A percentile compares a stretch with the other conserved stretches of the same genome.
phyloP scores from a whole-genome alignment of 2,113 vertebrate species.

The Merops nubicus region DNA sequence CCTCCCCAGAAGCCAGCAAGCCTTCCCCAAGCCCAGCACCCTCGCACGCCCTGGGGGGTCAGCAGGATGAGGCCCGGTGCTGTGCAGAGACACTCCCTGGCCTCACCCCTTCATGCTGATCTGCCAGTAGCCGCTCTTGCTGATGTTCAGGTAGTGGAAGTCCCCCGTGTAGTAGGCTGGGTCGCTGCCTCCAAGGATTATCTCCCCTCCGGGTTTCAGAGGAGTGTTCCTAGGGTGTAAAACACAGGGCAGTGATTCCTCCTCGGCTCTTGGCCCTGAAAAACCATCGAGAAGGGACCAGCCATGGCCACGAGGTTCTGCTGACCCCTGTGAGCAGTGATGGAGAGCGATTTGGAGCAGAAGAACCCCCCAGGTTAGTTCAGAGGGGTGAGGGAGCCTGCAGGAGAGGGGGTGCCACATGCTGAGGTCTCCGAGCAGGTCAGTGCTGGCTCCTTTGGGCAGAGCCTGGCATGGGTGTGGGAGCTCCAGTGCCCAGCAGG shows the following conservation, averaged over 20 bases:
- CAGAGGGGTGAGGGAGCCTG: background rate
- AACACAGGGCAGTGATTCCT: background rate
- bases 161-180: constrained; percentile 88
- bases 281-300: background rate
- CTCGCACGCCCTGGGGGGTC: rapidly evolving
- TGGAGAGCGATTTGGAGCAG: background rate
- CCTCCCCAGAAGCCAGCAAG: background rate
- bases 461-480: background rate
- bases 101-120: constrained; percentile 91
- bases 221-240: constrained; percentile 78
- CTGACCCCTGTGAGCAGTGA: rapidly evolving
- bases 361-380: background rate
- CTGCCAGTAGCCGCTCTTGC: constrained; percentile 88
- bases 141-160: constrained; percentile 88
- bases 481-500: background rate
- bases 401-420: background rate
- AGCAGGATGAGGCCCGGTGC: background rate
- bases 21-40: background rate
- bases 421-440: background rate
- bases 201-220: constrained; percentile 86
- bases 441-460: background rate
- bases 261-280: background rate
- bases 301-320: rapidly evolving
- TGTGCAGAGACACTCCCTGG: rapidly evolving
- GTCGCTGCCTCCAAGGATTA: constrained; percentile 91